Percentiles rank a stretch among this genome's conserved stretches.
Conservation (phyloP, 2,797 vertebrate genomes). For the Acomys russatus region DNA sequence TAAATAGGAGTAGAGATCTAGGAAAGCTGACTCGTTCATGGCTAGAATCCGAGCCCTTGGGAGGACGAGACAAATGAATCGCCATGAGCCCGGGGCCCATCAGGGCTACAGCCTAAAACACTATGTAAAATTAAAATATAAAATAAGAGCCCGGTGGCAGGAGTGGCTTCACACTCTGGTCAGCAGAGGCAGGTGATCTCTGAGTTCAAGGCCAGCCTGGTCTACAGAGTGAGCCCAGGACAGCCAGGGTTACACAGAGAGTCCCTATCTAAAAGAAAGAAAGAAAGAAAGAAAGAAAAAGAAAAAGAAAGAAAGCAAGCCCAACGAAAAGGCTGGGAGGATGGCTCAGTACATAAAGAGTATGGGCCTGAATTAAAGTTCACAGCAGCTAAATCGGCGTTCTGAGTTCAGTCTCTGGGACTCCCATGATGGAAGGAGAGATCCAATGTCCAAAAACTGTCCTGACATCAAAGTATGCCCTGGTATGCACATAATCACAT, state of each 20-base stretch:
- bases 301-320: no score
- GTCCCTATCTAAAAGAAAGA: no score
- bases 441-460: background rate
- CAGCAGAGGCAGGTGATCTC: no score
- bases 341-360: background rate
- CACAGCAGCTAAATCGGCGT: background rate
- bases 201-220: no score
- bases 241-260: background rate
- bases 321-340: no score
- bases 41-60: background rate
- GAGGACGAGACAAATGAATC: background rate
- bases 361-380: background rate
- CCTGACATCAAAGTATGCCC: background rate
- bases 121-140: background rate
- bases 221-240: background rate
- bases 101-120: background rate
- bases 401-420: background rate
- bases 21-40: background rate
- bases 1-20: background rate
- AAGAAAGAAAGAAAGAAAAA: no score
- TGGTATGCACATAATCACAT: background rate
- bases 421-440: background rate
- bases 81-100: background rate
- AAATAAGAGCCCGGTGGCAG: background rate
- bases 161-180: no score